A percentile compares a stretch with the other conserved stretches of the same genome.
Conservation (phyloP, 2,113 vertebrate genomes). For the Sturnira hondurensis region DNA sequence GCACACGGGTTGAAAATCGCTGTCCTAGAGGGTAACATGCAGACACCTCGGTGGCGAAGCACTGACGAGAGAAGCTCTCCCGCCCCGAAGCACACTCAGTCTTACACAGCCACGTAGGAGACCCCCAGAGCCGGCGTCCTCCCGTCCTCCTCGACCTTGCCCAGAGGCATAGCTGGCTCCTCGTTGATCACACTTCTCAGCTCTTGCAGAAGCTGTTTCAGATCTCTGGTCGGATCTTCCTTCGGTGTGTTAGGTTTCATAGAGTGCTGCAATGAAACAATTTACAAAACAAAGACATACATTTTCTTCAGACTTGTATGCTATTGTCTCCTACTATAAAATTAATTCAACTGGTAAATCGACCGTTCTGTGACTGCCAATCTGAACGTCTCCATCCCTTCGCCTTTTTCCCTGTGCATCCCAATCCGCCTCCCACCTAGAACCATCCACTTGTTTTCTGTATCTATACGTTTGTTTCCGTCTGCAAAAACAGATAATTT, state of each 20-base stretch:
- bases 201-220: conserved; percentile 80
- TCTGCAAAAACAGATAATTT: too few relatives aligned
- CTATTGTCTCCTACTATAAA: conserved; percentile 3
- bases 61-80: neutral
- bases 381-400: too few relatives aligned
- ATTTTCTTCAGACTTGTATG: neutral
- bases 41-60: neutral
- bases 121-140: neutral
- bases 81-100: neutral
- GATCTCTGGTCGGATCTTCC: conserved; percentile 78
- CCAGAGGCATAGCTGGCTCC: conserved; percentile 45
- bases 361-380: too few relatives aligned
- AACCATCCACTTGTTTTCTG: too few relatives aligned
- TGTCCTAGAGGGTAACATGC: neutral
- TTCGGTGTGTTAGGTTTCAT: conserved; percentile 62
- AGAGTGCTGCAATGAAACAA: conserved; percentile 64
- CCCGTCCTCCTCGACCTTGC: conserved; percentile 26
- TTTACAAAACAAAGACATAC: neutral
- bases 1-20: neutral
- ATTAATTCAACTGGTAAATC: conserved; percentile 30
- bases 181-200: conserved; percentile 75
- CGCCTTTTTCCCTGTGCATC: too few relatives aligned
- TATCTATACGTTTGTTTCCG: too few relatives aligned
- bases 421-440: too few relatives aligned
- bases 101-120: conserved; percentile 60